Percentiles rank a stretch among this genome's conserved stretches.
These are phyloP conservation scores for Microchrysa polita DNA, from an alignment of 2,888 invertebrate species.

Conservation along the genomic window DNA sequence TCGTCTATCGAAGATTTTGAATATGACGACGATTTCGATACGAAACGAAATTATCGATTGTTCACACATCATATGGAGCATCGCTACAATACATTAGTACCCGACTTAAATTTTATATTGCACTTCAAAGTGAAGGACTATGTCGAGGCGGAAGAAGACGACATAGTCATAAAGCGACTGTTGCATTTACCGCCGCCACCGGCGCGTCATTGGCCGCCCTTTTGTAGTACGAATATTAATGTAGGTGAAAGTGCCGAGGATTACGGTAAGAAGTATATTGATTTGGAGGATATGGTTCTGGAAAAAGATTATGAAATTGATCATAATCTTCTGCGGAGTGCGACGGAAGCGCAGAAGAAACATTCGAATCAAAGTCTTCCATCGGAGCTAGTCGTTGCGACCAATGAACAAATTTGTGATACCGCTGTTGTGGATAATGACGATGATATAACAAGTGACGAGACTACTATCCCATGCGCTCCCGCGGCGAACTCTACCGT, in stretches of 20 bases:
- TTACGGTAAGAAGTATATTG: conserved; percentile 58
- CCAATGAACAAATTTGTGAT: too few relatives aligned
- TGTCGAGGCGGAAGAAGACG: conserved; percentile 56
- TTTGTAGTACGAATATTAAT: conserved; percentile 40
- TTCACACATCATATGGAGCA: conserved; percentile 61
- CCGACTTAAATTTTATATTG: conserved; percentile 59
- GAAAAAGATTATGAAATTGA: conserved; percentile 42
- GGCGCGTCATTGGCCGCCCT: conserved; percentile 47
- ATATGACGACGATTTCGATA: conserved; percentile 59
- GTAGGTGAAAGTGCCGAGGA: conserved; percentile 51
- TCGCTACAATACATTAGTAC: conserved; percentile 60
- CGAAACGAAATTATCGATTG: conserved; percentile 60
- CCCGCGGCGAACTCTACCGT: too few relatives aligned
- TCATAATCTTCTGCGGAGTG: conserved; percentile 5
- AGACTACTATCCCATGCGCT: too few relatives aligned
- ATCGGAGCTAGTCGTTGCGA: too few relatives aligned
- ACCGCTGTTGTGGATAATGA: too few relatives aligned
- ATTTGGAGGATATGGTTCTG: conserved; percentile 57
- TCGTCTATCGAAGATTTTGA: conserved; percentile 59
- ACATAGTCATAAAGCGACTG: conserved; percentile 50
- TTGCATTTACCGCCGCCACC: conserved; percentile 47
- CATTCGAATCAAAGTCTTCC: neutral
- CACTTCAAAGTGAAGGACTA: conserved; percentile 60
- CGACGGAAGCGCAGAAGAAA: conserved; percentile 30
- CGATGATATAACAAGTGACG: too few relatives aligned